A percentile compares a stretch with the other conserved stretches of the same genome.
Evolutionary conservation across 2,113 vertebrate genomes (phyloP).

Genomic region (Collichthys lucidus): DNA sequence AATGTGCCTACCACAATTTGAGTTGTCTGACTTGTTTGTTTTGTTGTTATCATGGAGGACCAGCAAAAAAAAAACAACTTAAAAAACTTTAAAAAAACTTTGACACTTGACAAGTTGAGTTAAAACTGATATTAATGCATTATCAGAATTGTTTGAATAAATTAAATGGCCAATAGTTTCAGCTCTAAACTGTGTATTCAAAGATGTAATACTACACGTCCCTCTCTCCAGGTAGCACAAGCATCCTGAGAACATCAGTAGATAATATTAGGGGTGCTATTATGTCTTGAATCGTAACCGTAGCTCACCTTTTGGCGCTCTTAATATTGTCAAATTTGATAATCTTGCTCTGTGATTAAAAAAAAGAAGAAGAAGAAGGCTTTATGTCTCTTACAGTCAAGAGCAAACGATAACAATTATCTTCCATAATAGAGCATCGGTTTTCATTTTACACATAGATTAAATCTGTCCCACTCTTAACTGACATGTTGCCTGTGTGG

Average conservation of each 20-base stretch:
- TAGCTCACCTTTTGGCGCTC: neutral
- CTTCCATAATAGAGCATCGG: conserved; percentile 3
- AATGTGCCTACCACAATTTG: neutral
- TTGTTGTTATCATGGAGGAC: no score
- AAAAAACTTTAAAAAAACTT: no score
- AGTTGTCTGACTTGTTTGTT: neutral
- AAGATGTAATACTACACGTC: neutral
- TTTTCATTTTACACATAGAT: conserved; percentile 42
- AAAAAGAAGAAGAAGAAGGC: neutral
- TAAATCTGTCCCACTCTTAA: conserved; percentile 30
- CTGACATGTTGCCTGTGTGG: conserved; percentile 13
- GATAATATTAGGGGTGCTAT: neutral
- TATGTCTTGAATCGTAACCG: neutral
- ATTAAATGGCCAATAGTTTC: neutral
- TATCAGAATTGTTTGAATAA: neutral
- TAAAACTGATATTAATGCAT: neutral
- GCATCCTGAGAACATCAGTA: neutral
- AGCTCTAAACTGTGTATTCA: neutral
- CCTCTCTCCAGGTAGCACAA: neutral
- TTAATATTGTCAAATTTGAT: neutral
- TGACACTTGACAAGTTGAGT: neutral
- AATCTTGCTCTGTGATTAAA: neutral
- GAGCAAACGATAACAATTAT: conserved; percentile 1
- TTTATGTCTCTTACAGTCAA: conserved; percentile 15
- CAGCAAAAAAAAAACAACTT: neutral